Evolutionary conservation across 2,888 invertebrate genomes (phyloP).

Genomic region (Noctua comes): DNA sequence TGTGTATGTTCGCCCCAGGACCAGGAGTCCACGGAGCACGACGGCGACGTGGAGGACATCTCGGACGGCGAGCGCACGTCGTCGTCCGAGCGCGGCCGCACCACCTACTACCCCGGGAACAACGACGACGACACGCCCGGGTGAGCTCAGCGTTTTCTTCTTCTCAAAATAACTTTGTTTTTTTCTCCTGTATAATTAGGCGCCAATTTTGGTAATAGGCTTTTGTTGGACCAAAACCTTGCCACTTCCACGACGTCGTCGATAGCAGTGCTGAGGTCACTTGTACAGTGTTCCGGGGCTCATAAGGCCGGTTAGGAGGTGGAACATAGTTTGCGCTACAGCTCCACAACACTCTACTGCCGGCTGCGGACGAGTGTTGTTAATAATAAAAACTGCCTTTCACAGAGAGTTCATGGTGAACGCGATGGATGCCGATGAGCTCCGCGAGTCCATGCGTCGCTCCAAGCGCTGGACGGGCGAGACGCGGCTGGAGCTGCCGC

Average conservation of each 20-base stretch:
- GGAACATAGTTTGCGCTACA: background rate
- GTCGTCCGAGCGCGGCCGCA: conserved; percentile 92
- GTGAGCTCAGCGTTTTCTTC: conserved; percentile 67
- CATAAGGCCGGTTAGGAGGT: background rate
- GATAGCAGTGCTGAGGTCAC: background rate
- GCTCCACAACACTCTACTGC: background rate
- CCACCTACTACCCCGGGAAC: conserved; percentile 94
- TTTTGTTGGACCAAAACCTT: background rate
- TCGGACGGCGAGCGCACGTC: conserved; percentile 95
- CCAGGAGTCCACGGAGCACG: conserved; percentile 95
- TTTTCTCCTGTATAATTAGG: no score
- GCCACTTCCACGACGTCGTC: no score
- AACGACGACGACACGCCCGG: conserved; percentile 90
- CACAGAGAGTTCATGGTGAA: conserved; percentile 95
- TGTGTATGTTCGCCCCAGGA: conserved; percentile 77
- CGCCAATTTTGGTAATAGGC: background rate
- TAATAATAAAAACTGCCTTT: background rate
- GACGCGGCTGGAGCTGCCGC: conserved; percentile 81
- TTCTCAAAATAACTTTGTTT: background rate
- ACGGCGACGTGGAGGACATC: conserved; percentile 96
- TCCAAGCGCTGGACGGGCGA: conserved; percentile 90
- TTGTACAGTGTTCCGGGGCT: background rate
- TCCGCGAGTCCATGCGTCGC: conserved; percentile 93
- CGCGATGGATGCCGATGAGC: conserved; percentile 96
- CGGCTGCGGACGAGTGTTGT: background rate